These are phyloP conservation scores for Pterois miles DNA, from an alignment of 2,797 vertebrate species.

Conservation along the genomic window DNA sequence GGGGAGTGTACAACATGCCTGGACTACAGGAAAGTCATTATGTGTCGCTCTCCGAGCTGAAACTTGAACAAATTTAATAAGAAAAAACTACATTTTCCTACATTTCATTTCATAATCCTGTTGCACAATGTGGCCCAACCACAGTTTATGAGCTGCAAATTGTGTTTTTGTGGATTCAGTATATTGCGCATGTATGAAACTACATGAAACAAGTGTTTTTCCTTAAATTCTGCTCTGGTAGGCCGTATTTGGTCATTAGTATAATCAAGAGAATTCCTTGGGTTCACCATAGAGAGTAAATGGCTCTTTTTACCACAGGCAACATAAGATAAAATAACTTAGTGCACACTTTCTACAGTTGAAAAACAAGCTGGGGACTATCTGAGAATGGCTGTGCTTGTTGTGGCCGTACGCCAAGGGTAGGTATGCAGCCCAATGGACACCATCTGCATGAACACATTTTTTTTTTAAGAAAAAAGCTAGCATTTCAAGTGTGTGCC, in stretches of 20 bases:
- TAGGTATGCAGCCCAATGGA: conserved; percentile 86
- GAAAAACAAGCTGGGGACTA: conserved; percentile 81
- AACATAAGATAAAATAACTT: conserved; percentile 81
- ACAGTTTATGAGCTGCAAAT: conserved; percentile 44
- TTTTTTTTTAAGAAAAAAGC: conserved; percentile 71
- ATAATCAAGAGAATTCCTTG: conserved; percentile 70
- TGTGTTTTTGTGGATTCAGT: conserved; percentile 17
- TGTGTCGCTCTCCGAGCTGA: conserved; percentile 48
- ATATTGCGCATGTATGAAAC: conserved; percentile 15
- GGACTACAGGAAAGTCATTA: conserved; percentile 48
- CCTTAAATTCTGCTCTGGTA: conserved; percentile 18
- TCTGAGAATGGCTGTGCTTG: conserved; percentile 84
- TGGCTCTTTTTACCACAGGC: conserved; percentile 68
- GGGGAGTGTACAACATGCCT: conserved; percentile 43
- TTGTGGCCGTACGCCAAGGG: conserved; percentile 82
- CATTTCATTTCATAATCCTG: conserved; percentile 14
- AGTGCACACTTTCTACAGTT: conserved; percentile 75
- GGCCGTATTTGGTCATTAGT: conserved; percentile 48
- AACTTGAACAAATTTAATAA: too few species aligned
- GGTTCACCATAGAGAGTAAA: conserved; percentile 66
- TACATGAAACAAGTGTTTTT: conserved; percentile 42
- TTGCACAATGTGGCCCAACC: conserved; percentile 16
- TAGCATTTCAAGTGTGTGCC: conserved; percentile 69
- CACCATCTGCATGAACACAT: conserved; percentile 85
- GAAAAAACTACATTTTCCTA: neutral